These are phyloP conservation scores for Myotis planiceps DNA, from an alignment of 2,797 vertebrate genomes.

Conservation along the genomic window DNA sequence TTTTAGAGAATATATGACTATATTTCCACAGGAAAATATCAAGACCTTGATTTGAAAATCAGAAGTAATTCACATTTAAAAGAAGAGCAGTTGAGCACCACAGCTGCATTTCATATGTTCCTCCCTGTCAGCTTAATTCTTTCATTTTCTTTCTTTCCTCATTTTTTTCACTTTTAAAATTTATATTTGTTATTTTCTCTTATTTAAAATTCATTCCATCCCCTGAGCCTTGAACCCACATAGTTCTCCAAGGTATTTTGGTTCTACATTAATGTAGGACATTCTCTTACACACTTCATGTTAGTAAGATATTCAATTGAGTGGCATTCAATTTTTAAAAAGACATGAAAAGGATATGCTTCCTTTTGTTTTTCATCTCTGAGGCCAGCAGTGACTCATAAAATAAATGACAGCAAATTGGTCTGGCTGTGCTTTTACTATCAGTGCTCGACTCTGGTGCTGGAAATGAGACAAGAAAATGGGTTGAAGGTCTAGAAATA, in stretches of 20 bases:
- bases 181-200: background rate
- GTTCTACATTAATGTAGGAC: background rate
- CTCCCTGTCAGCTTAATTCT: slow-evolving; percentile 56
- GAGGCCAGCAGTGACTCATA: background rate
- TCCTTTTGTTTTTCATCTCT: slow-evolving; percentile 53
- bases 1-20: background rate
- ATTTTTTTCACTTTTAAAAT: background rate
- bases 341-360: background rate
- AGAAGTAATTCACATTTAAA: slow-evolving; percentile 72
- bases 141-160: background rate
- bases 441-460: background rate
- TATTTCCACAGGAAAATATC: slow-evolving; percentile 58
- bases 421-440: slow-evolving; percentile 21
- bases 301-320: slow-evolving; percentile 19
- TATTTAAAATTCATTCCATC: background rate
- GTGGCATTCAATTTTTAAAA: slow-evolving; percentile 40
- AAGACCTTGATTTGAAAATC: slow-evolving; percentile 59
- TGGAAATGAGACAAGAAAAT: slow-evolving; percentile 7
- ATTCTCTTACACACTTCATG: slow-evolving; percentile 43
- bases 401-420: slow-evolving; percentile 39
- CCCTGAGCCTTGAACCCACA: background rate
- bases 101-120: slow-evolving; percentile 57
- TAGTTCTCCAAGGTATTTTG: background rate
- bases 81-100: slow-evolving; percentile 43
- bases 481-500: background rate